Conservation (phyloP, 1,140 invertebrate genomes). For the Euura saliciscinereae region DNA sequence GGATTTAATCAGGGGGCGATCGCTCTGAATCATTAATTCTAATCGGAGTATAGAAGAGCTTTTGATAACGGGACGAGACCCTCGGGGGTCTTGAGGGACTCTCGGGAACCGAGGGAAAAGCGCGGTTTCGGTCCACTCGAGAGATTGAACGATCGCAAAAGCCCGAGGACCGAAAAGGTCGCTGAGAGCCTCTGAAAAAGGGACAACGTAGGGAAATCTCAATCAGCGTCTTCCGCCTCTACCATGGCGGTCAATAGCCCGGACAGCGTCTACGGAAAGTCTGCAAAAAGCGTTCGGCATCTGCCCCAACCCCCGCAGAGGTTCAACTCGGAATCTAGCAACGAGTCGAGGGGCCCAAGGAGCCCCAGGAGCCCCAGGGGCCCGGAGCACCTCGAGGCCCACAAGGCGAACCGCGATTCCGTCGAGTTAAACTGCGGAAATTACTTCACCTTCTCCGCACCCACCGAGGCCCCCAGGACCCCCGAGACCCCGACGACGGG, state of each 20-base stretch:
- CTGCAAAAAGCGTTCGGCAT: conserved; percentile 33
- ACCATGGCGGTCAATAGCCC: conserved; percentile 35
- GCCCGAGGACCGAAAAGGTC: not conserved
- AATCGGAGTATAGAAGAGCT: not conserved
- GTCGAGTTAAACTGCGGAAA: conserved; percentile 39
- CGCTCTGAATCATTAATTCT: not conserved
- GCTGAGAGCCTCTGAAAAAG: not conserved
- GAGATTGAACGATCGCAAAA: no score
- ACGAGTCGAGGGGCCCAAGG: not conserved
- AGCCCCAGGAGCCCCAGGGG: not conserved
- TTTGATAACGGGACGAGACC: no score
- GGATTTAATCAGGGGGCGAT: no score
- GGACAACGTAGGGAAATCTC: not conserved
- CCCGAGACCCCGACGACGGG: conserved; percentile 15
- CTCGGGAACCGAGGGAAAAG: not conserved
- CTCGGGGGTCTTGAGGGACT: no score
- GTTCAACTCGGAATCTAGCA: not conserved
- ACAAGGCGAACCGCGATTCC: conserved; percentile 37
- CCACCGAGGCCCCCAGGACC: conserved; percentile 13
- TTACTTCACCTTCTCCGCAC: conserved; percentile 38
- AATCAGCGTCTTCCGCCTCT: not conserved
- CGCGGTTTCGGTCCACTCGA: not conserved
- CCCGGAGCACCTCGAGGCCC: not conserved
- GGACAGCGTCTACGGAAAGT: conserved; percentile 26
- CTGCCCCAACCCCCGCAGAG: conserved; percentile 26